phyloP scores from a whole-genome alignment of 1,140 invertebrate genomes.

The Lepidurus packardi region DNA sequence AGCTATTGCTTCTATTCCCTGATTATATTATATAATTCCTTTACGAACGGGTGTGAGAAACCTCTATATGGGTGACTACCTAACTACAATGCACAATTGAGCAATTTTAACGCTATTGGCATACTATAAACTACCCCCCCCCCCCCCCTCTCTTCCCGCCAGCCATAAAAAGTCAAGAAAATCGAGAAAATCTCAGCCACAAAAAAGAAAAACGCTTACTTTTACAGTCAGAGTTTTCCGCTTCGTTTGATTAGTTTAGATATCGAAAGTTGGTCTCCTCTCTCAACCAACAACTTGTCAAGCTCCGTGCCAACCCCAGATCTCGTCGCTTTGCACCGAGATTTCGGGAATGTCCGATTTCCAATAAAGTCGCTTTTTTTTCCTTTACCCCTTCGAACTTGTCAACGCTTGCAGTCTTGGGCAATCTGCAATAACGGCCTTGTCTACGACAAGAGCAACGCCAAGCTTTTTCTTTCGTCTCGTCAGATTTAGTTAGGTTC shows the following conservation, averaged over 20 bases:
- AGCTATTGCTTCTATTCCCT: background rate
- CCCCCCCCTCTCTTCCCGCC: background rate
- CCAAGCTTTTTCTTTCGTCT: background rate
- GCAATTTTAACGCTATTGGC: background rate
- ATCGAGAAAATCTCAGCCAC: background rate
- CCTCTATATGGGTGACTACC: background rate
- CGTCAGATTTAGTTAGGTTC: background rate
- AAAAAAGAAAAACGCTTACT: background rate
- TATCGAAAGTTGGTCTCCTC: constrained; percentile 7
- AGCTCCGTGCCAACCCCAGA: background rate
- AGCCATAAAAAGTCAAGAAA: background rate
- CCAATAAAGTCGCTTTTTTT: background rate
- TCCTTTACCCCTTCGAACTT: background rate
- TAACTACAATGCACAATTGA: background rate
- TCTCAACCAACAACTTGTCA: background rate
- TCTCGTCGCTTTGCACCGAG: background rate
- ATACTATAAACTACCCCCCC: background rate
- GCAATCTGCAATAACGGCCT: background rate
- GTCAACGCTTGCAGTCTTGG: background rate
- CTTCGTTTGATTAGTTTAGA: constrained; percentile 19
- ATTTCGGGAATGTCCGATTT: constrained; percentile 3
- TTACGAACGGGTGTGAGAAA: background rate
- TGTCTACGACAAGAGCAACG: background rate
- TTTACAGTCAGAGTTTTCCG: background rate
- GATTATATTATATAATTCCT: background rate